These are phyloP conservation scores for Sesia bembeciformis DNA, from an alignment of 2,888 invertebrate species.

Conservation along the genomic window DNA sequence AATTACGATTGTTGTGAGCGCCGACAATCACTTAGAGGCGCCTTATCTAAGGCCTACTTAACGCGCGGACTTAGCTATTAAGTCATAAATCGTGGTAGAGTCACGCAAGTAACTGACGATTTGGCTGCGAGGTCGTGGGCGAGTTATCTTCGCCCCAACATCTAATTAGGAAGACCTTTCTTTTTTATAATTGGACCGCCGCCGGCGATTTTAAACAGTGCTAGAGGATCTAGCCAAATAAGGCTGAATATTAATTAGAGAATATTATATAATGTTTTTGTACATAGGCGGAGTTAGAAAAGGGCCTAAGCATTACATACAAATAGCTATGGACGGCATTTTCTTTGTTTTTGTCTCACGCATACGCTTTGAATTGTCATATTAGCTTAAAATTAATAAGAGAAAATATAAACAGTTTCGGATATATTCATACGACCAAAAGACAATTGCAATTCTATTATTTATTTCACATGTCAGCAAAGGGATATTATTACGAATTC, in stretches of 20 bases:
- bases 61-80: slow-evolving; percentile 66
- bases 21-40: slow-evolving; percentile 73
- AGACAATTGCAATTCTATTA: too few species aligned
- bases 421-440: too few species aligned
- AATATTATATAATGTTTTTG: slow-evolving; percentile 12
- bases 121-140: slow-evolving; percentile 36
- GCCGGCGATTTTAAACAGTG: slow-evolving; percentile 1
- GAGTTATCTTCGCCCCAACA: slow-evolving; percentile 58
- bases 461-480: too few species aligned
- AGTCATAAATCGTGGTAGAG: slow-evolving; percentile 67
- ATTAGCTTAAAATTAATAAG: too few species aligned
- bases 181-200: slow-evolving; percentile 12
- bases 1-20: slow-evolving; percentile 73
- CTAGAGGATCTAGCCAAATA: background rate
- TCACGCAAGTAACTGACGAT: slow-evolving; percentile 67
- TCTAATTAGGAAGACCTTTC: slow-evolving; percentile 59
- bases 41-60: slow-evolving; percentile 73
- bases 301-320: too few species aligned
- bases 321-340: too few species aligned
- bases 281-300: too few species aligned
- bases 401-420: too few species aligned
- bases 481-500: too few species aligned
- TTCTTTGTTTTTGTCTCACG: too few species aligned
- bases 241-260: slow-evolving; percentile 16
- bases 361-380: too few species aligned